Evolutionary conservation across 2,888 invertebrate species (phyloP).

Genomic region (Agonopterix heracliana): DNA sequence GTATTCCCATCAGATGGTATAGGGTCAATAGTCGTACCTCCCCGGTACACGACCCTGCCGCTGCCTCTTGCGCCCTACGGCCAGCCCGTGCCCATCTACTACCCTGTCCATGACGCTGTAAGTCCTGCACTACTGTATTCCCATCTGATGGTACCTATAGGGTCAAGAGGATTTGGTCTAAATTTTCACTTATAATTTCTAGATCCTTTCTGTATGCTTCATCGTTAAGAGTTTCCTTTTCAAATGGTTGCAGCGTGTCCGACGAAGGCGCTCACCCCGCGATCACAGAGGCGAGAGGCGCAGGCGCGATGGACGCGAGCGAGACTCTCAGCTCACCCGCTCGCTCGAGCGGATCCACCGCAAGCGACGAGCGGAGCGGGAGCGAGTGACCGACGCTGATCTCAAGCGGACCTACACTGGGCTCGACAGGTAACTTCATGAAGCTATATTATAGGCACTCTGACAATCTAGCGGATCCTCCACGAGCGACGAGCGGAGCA

Average conservation of each 20-base stretch:
- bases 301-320: constrained; percentile 46
- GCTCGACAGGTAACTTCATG: constrained; percentile 62
- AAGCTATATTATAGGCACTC: constrained; percentile 23
- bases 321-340: constrained; percentile 63
- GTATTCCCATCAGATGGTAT: no score
- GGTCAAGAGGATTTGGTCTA: no score
- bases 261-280: constrained; percentile 33
- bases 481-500: constrained; percentile 56
- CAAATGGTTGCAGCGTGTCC: constrained; percentile 38
- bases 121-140: no score
- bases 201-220: no score
- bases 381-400: constrained; percentile 67
- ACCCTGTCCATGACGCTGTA: constrained; percentile 50
- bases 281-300: constrained; percentile 54
- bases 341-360: constrained; percentile 72
- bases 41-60: constrained; percentile 64
- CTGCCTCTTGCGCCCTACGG: constrained; percentile 37
- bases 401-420: constrained; percentile 78
- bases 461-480: constrained; percentile 70
- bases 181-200: no score
- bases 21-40: no score
- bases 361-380: constrained; percentile 52
- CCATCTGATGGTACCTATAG: no score
- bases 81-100: constrained; percentile 47
- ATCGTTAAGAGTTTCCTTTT: no score